Evolutionary conservation across 2,888 invertebrate genomes (phyloP), one percentile per base, ranked within the genome.

Genomic region (Cephus pygmeus): DNA sequence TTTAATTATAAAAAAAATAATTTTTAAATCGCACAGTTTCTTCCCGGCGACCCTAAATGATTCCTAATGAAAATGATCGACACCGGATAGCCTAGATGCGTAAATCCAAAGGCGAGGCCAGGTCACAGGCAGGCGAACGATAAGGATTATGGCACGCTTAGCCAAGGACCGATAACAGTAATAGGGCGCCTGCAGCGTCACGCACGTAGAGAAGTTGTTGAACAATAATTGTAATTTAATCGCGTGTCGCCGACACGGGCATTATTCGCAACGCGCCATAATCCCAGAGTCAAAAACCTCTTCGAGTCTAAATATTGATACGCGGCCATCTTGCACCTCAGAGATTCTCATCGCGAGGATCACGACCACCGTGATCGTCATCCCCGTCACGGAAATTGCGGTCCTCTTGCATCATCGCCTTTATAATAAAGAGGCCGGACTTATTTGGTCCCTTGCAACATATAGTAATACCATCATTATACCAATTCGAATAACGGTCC

Each of bases 181-280:
- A 73, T 79, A 77, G 76, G 75, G 75, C 78, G 73, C 34, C 71
- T 73, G 34, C 23, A 69, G 76, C 69, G 78, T 56, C 75, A 76
- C 75, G 40, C 76, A 34, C 78, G 69, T 75, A 78, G 80, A 69
- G 76, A 71, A 78, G 77, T 80, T 80, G 82, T 78, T 82, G 81
- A 85, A 83, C 81, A 81, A 83, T 83, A 82, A 56, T 56, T 56
- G 9, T 56, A 56, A 81, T 78, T 85, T 80, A 79, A 85, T 83
- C 83, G 80, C 79, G 79, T 79, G 69, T 82, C 75, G 77, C 56
- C 77, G 77, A 77, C 77, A 77, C 75, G 73, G 77, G 78, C 77
- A 82, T 80, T 80, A 82, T 83, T 84, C 79, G 78, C 77, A 73
- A 73, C 71, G 76, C 76, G 79, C 56, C 56, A 23, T 56, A 23